Evolutionary conservation across 2,888 invertebrate genomes (phyloP), one percentile per base, ranked within the genome.

Genomic region (Drosophila pseudotakahashii): DNA sequence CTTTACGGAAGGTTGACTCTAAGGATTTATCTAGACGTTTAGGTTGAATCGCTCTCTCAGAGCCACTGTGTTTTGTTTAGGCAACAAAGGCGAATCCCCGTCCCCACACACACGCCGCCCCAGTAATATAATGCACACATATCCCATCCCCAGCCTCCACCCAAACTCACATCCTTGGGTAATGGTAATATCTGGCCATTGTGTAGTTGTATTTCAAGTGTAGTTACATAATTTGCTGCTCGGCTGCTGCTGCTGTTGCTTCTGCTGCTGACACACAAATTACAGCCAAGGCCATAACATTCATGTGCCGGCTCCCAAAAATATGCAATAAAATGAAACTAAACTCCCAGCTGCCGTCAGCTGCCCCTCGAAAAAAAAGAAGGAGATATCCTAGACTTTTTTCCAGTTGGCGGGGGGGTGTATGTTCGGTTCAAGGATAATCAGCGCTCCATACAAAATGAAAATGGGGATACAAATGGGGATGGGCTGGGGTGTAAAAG

Each of bases 151-250:
- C 23, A 23, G 23, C 23, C 23, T 23, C 23, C 23, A 23, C 23
- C 26, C 26, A 5, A 26, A 26, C 26, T 26, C 47, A 39, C 36
- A 61, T 39, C 32, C 63, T 60, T 55, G 58, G 59, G 37, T 72
- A 72, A 70, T 73, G 59, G 37, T 72, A 72, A 70, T 73, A 72
- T 74, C 68, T 75, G 79, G 79, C 54, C 57, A 76, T 84, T 82
- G 79, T 84, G 80, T 78, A 67, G 77, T 77, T 69, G 54, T 70
- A 78, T 58, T 71, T 77, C 66, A 78, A 81, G 79, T 79, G 72
- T 78, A 78, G 85, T 81, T 85, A 81, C 78, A 81, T 81, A 81
- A 82, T 84, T 82, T 84, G 81, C 83, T 76, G 82, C 81, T 79
- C 70, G 54, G 60, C 60, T 79, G 39, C 47, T 60, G 59, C 60